Percentiles rank a stretch among this genome's conserved stretches.
Evolutionary conservation across 2,888 invertebrate genomes (phyloP).

Genomic region (Junonia oenone): DNA sequence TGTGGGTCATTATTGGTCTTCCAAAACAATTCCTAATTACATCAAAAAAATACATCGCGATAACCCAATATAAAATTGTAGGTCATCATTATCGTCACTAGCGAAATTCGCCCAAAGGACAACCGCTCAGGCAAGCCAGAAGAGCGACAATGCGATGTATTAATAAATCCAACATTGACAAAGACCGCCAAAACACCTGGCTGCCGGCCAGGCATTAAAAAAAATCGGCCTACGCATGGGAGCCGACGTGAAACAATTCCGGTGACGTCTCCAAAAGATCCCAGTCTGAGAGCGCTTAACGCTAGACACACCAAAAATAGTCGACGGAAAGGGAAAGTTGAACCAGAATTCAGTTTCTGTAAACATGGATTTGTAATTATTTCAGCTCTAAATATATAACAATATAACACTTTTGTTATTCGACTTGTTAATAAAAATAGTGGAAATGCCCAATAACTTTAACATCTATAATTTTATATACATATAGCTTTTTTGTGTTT

Average conservation of each 20-base stretch:
- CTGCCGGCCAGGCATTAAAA: constrained; percentile 55
- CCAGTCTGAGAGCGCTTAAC: constrained; percentile 27
- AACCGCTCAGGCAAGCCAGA: constrained; percentile 45
- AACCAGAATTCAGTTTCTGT: constrained; percentile 8
- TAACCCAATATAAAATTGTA: constrained; percentile 16
- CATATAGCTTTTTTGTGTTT: background rate
- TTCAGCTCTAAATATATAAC: background rate
- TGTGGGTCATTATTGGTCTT: background rate
- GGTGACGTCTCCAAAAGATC: constrained; percentile 40
- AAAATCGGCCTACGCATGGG: constrained; percentile 55
- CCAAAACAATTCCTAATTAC: background rate
- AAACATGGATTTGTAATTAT: constrained; percentile 3
- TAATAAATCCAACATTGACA: constrained; percentile 79
- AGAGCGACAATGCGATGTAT: constrained; percentile 60
- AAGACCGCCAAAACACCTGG: constrained; percentile 78
- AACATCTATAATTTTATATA: background rate
- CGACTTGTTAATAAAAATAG: background rate
- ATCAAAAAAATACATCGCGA: background rate
- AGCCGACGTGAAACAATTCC: constrained; percentile 44
- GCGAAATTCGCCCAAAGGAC: constrained; percentile 35
- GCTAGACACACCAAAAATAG: constrained; percentile 29
- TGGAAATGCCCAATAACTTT: background rate
- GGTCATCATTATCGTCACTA: constrained; percentile 28
- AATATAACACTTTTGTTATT: background rate
- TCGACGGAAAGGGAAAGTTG: constrained; percentile 17